Conservation (phyloP, 92 coral and sea anemone species). For the Umimayanthus chanpuru region DNA sequence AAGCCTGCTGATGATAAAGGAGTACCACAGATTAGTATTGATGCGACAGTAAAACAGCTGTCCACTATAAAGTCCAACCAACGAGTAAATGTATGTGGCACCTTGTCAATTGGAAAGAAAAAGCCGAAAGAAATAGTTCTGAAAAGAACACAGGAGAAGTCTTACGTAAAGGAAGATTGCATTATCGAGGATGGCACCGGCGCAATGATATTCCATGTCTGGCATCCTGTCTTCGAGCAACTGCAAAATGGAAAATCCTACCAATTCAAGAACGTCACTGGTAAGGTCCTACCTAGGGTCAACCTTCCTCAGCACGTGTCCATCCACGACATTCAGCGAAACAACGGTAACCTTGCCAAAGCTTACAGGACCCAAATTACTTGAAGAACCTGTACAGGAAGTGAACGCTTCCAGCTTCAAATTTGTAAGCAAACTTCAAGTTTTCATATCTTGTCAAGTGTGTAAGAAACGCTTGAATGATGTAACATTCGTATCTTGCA, state of each 20-base stretch:
- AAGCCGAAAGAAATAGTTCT: constrained; percentile 29
- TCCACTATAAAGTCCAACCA: constrained; percentile 45
- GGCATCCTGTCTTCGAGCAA: constrained; percentile 47
- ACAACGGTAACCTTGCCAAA: background rate
- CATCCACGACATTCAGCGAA: constrained; percentile 41
- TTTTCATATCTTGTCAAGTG: constrained; percentile 7
- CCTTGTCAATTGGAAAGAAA: constrained; percentile 47
- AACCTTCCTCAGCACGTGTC: constrained; percentile 44
- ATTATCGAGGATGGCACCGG: constrained; percentile 51
- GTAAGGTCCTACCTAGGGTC: constrained; percentile 51
- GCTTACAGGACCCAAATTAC: constrained; percentile 38
- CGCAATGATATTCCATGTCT: constrained; percentile 39
- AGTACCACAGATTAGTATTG: constrained; percentile 25
- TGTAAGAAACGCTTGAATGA: constrained; percentile 61
- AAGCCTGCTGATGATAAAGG: constrained; percentile 39
- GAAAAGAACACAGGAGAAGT: constrained; percentile 34
- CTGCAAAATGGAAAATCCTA: constrained; percentile 39
- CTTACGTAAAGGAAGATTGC: constrained; percentile 50
- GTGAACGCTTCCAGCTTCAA: constrained; percentile 35
- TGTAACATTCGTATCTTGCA: constrained; percentile 30
- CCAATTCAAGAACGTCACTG: background rate
- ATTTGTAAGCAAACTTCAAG: constrained; percentile 7
- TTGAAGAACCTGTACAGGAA: constrained; percentile 43
- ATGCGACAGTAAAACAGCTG: constrained; percentile 45
- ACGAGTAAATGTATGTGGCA: constrained; percentile 46